Evolutionary conservation across 2,113 vertebrate genomes (phyloP).

Genomic region (Turdus rufiventris): DNA sequence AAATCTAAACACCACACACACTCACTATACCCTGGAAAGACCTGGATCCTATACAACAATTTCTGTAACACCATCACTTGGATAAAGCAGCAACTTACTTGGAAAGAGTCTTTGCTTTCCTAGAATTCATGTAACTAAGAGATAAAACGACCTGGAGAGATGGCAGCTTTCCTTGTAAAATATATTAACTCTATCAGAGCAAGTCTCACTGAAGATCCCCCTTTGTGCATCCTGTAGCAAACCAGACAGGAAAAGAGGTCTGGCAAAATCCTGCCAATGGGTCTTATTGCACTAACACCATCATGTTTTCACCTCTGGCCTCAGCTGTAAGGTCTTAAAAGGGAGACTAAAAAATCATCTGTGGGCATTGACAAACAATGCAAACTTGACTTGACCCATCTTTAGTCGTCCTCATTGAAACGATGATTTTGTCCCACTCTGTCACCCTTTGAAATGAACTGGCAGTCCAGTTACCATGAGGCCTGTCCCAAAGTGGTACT

Average conservation of each 20-base stretch:
- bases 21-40: constrained; percentile 45
- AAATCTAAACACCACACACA: constrained; percentile 66
- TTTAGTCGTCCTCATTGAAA: not conserved
- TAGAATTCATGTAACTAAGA: constrained; percentile 69
- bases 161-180: constrained; percentile 44
- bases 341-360: not conserved
- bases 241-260: not conserved
- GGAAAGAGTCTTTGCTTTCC: constrained; percentile 64
- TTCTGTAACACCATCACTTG: constrained; percentile 62
- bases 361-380: not conserved
- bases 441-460: not conserved
- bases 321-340: not conserved
- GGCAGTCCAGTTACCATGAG: not conserved
- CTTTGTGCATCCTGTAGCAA: not conserved
- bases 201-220: not conserved
- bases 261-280: not conserved
- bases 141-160: constrained; percentile 52
- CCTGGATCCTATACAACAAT: constrained; percentile 65
- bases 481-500: not conserved
- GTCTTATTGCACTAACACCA: not conserved
- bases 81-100: constrained; percentile 64
- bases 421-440: not conserved
- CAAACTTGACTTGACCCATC: not conserved
- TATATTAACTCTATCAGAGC: constrained; percentile 36
- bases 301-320: not conserved